phyloP scores from a whole-genome alignment of 2,113 vertebrate species.

The Pipa parva region DNA sequence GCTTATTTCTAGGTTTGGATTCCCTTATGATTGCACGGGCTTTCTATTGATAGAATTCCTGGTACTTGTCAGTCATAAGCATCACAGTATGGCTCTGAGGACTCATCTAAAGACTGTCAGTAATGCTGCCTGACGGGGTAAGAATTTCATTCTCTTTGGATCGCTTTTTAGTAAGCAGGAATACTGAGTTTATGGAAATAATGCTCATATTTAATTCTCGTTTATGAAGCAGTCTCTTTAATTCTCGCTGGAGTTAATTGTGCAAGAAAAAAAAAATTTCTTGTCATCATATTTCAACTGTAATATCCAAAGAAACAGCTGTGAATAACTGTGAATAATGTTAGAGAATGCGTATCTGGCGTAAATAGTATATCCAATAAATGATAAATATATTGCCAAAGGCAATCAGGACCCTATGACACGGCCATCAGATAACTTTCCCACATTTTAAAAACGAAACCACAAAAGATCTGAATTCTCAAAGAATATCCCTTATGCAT shows the following conservation, averaged over 20 bases:
- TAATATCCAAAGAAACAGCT: too few relatives aligned
- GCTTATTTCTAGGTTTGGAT: background rate
- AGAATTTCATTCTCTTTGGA: background rate
- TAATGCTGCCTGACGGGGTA: background rate
- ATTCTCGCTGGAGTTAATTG: background rate
- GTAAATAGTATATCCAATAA: too few relatives aligned
- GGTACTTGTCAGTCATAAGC: background rate
- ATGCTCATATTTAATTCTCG: background rate
- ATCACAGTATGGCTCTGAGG: background rate
- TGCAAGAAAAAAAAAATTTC: too few relatives aligned
- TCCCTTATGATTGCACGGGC: background rate
- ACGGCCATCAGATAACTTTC: too few relatives aligned
- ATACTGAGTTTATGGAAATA: background rate
- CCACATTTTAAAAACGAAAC: too few relatives aligned
- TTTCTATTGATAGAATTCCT: background rate
- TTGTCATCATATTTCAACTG: too few relatives aligned
- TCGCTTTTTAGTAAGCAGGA: background rate
- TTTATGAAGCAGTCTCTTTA: background rate
- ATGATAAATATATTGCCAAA: too few relatives aligned
- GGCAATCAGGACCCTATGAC: too few relatives aligned
- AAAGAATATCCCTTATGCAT: too few relatives aligned
- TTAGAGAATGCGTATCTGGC: too few relatives aligned
- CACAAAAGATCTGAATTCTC: too few relatives aligned
- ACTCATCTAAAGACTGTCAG: background rate
- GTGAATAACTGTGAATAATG: too few relatives aligned